A percentile compares a stretch with the other conserved stretches of the same genome.
Conservation (phyloP, 1,140 invertebrate genomes). For the Procambarus virginalis region DNA sequence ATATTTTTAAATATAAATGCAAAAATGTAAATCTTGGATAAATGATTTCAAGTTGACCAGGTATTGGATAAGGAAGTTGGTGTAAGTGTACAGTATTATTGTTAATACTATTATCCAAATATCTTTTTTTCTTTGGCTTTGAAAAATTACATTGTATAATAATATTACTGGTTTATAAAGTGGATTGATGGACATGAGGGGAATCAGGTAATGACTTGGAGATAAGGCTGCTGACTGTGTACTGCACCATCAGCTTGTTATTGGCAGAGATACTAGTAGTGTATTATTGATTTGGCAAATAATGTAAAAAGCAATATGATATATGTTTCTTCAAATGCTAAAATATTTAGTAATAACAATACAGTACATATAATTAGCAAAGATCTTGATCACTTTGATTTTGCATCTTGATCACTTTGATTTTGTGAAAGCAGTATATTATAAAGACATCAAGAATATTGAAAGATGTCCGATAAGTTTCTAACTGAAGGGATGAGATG, state of each 20-base stretch:
- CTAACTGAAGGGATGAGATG: neutral
- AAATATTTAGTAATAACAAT: no score
- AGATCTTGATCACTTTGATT: neutral
- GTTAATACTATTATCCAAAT: neutral
- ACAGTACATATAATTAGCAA: neutral
- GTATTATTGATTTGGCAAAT: neutral
- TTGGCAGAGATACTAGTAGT: neutral
- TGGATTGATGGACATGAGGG: neutral
- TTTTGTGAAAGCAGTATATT: neutral
- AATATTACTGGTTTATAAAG: neutral
- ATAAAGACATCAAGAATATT: neutral
- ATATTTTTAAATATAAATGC: no score
- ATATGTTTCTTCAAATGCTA: no score
- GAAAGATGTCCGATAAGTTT: neutral
- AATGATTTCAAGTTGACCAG: neutral
- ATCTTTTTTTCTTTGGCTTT: neutral
- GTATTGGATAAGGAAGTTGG: neutral
- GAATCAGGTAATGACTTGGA: constrained; percentile 3
- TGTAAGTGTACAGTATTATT: neutral
- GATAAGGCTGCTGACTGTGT: neutral
- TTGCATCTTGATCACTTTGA: neutral
- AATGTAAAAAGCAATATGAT: no score
- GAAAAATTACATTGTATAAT: neutral
- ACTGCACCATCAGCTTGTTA: neutral
- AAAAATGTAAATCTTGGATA: neutral